Evolutionary conservation across 2,888 invertebrate genomes (phyloP).

Genomic region (Folsomia candida): DNA sequence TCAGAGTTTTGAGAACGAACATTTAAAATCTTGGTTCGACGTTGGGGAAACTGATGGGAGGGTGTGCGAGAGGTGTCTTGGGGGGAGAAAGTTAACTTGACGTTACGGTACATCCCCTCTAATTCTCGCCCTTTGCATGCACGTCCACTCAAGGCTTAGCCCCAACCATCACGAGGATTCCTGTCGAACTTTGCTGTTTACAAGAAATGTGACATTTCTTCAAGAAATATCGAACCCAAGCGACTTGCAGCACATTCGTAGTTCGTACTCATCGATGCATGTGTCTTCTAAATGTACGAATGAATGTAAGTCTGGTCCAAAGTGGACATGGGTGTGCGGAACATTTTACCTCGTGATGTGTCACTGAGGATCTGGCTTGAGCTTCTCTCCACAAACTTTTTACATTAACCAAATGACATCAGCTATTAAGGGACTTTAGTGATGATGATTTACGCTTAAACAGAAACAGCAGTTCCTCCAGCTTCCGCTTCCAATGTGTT

Average conservation of each 20-base stretch:
- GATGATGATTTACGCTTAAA: conserved; percentile 4
- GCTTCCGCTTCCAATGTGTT: background rate
- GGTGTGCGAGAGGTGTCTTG: background rate
- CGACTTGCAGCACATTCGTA: too few species aligned
- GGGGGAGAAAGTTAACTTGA: background rate
- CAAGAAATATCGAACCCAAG: background rate
- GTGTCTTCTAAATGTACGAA: too few species aligned
- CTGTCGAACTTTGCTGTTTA: background rate
- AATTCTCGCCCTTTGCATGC: background rate
- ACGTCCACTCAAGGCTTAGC: background rate
- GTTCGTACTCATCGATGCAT: too few species aligned
- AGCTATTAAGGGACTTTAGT: background rate
- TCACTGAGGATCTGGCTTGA: background rate
- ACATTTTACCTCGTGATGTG: background rate
- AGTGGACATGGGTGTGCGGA: too few species aligned
- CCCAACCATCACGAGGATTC: background rate
- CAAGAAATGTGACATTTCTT: background rate
- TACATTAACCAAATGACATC: conserved; percentile 1
- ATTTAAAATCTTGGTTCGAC: background rate
- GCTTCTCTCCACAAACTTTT: conserved; percentile 10
- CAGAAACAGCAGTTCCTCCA: too few species aligned
- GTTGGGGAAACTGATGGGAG: background rate
- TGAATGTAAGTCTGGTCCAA: too few species aligned
- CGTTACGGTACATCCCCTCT: background rate
- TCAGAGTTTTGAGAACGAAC: background rate